Evolutionary conservation across 2,888 invertebrate genomes (phyloP).

Genomic region (Zhengitettix transpicula): DNA sequence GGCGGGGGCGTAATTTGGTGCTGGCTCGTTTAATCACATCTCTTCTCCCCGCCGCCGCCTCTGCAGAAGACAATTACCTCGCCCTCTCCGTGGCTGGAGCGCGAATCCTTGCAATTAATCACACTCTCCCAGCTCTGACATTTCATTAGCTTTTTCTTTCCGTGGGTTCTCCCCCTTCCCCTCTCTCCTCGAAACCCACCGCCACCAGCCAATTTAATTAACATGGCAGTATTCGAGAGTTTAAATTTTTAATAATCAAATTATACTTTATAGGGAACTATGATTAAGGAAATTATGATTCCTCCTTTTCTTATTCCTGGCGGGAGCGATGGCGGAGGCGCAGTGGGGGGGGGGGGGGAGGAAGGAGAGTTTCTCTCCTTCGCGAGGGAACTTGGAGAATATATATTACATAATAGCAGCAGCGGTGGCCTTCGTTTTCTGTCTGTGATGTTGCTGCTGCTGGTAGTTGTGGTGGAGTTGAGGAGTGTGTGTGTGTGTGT

Average conservation of each 20-base stretch:
- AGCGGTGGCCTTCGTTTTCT: background rate
- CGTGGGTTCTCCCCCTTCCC: slow-evolving; percentile 3
- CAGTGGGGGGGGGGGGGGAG: too few species aligned
- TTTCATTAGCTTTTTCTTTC: slow-evolving; percentile 27
- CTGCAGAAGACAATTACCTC: background rate
- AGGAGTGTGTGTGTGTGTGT: background rate
- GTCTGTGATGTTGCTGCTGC: background rate
- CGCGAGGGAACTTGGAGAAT: slow-evolving; percentile 1
- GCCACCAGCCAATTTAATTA: slow-evolving; percentile 25
- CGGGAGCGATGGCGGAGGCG: too few species aligned
- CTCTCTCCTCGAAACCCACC: too few species aligned
- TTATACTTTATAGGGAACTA: slow-evolving; percentile 18
- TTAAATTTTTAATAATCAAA: slow-evolving; percentile 31
- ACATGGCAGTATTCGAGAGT: slow-evolving; percentile 25
- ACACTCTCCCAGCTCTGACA: slow-evolving; percentile 27
- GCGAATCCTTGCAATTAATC: slow-evolving; percentile 27
- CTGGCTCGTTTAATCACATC: slow-evolving; percentile 1
- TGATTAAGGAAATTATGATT: slow-evolving; percentile 19
- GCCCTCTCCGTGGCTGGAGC: slow-evolving; percentile 6
- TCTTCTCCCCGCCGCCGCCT: background rate
- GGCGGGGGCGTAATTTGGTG: slow-evolving; percentile 1
- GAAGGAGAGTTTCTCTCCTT: too few species aligned
- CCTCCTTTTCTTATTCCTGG: slow-evolving; percentile 9
- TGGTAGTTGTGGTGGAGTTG: background rate
- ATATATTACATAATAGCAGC: slow-evolving; percentile 6